A percentile compares a stretch with the other conserved stretches of the same genome.
Evolutionary conservation across 2,113 vertebrate genomes (phyloP).

Genomic region (Crotalus helleri): DNA sequence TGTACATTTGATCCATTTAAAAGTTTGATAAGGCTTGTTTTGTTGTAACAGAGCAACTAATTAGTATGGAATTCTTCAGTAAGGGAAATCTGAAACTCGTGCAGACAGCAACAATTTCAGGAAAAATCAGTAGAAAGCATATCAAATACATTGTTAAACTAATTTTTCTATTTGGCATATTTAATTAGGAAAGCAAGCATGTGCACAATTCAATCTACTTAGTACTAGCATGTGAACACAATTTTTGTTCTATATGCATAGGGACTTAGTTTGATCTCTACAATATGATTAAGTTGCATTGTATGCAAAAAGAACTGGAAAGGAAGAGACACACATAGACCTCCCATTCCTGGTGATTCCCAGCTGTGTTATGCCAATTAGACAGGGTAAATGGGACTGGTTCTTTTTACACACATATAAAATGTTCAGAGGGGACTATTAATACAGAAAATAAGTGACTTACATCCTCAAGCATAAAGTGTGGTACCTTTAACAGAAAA

Average conservation of each 20-base stretch:
- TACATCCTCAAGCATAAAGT: conserved; percentile 48
- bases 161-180: neutral
- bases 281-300: neutral
- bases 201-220: neutral
- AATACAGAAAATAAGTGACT: conserved; percentile 41
- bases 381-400: neutral
- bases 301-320: neutral
- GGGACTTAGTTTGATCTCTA: neutral
- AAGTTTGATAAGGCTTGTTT: neutral
- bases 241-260: neutral
- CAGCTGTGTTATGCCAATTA: neutral
- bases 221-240: neutral
- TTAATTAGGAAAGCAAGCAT: neutral
- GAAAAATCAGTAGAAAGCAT: neutral
- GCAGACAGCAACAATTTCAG: neutral
- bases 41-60: neutral
- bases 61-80: neutral
- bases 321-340: no score
- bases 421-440: neutral
- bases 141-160: neutral
- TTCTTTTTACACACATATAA: neutral
- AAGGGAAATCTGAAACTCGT: neutral
- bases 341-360: neutral
- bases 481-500: conserved; percentile 49
- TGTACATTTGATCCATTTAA: neutral